A percentile compares a stretch with the other conserved stretches of the same genome.
Conservation (phyloP, 2,113 vertebrate species). For the Marmota flaviventris region DNA sequence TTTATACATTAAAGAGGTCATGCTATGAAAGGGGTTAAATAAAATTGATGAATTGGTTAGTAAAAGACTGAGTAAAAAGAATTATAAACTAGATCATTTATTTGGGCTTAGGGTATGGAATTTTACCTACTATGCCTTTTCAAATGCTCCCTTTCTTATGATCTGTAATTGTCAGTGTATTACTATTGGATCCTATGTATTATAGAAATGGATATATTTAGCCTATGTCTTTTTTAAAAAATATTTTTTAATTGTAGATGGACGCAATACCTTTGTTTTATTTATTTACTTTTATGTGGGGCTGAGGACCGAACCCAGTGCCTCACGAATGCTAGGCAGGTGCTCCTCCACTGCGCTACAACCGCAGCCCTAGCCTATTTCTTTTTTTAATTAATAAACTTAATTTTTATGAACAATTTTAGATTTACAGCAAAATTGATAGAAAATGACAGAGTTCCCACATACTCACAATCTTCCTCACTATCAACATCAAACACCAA, state of each 20-base stretch:
- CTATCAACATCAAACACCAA: background rate
- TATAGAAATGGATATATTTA: conserved; percentile 29
- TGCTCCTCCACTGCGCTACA: too few relatives aligned
- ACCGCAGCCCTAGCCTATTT: background rate
- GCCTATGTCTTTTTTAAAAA: background rate
- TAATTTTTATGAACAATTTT: conserved; percentile 4
- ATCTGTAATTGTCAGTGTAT: background rate
- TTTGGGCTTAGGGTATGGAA: background rate
- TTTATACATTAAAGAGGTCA: conserved; percentile 27
- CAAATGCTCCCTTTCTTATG: background rate
- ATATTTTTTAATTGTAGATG: too few relatives aligned
- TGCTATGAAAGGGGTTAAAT: conserved; percentile 29
- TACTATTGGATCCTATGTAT: background rate
- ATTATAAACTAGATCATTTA: background rate
- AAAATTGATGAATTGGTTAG: conserved; percentile 1
- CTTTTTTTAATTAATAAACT: background rate
- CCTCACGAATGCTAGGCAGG: too few relatives aligned
- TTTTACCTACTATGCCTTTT: background rate
- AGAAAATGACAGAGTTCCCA: background rate
- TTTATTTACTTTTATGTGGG: too few relatives aligned
- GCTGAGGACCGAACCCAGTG: too few relatives aligned
- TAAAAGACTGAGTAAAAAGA: conserved; percentile 40
- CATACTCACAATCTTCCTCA: background rate
- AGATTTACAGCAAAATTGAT: background rate
- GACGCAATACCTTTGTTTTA: too few relatives aligned